A percentile compares a stretch with the other conserved stretches of the same genome.
phyloP scores from a whole-genome alignment of 2,797 vertebrate genomes.

The Bradypodion pumilum region DNA sequence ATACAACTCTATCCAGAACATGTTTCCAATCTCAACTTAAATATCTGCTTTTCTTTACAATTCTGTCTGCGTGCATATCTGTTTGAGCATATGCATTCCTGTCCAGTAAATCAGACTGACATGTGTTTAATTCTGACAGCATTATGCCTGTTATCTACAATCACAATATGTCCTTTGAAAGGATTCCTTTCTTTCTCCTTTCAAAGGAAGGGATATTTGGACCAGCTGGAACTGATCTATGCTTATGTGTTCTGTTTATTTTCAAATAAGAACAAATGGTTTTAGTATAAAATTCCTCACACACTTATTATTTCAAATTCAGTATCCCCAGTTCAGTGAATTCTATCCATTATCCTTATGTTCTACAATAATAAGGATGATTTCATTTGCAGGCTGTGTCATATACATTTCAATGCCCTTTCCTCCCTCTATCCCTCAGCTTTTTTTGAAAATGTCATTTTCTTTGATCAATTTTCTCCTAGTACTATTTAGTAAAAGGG shows the following conservation, averaged over 20 bases:
- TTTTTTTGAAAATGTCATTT: neutral
- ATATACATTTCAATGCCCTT: constrained; percentile 19
- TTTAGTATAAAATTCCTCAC: neutral
- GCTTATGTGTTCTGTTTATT: constrained; percentile 32
- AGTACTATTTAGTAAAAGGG: neutral
- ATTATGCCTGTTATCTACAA: neutral
- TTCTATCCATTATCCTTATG: constrained; percentile 24
- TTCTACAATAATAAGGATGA: constrained; percentile 24
- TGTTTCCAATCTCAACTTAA: neutral
- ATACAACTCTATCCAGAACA: no score
- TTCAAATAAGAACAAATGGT: constrained; percentile 36
- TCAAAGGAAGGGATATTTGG: neutral
- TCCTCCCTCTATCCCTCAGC: constrained; percentile 36
- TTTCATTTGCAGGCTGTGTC: constrained; percentile 29
- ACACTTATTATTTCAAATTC: constrained; percentile 30
- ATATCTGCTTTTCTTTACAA: neutral
- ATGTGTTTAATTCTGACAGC: neutral
- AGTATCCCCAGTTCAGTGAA: constrained; percentile 15
- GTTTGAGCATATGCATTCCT: neutral
- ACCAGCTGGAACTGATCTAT: neutral
- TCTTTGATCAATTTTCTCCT: neutral
- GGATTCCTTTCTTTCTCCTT: neutral
- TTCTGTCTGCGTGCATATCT: neutral
- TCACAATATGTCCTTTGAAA: no score
- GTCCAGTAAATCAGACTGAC: neutral